Percentiles rank a stretch among this genome's conserved stretches.
Evolutionary conservation across 2,888 invertebrate species (phyloP).

Genomic region (Oegoconia quadripuncta): DNA sequence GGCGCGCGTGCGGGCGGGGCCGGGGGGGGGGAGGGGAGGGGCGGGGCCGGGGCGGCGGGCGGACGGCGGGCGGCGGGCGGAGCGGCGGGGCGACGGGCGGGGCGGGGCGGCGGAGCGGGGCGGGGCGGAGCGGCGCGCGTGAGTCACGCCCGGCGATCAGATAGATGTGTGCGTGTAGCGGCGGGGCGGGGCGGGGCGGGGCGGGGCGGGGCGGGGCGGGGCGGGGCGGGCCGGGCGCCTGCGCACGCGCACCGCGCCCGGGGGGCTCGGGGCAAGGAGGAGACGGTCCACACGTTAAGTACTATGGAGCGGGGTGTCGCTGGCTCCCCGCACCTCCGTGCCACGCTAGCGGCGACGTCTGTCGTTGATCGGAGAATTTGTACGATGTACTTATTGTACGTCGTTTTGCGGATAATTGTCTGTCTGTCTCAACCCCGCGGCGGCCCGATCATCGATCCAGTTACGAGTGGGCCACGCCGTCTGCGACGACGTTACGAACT

Average conservation of each 20-base stretch:
- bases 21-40: not conserved
- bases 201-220: too few species aligned
- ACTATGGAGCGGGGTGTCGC: not conserved
- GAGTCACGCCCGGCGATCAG: not conserved
- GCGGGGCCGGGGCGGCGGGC: not conserved
- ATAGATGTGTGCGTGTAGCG: too few species aligned
- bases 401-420: too few species aligned
- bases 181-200: too few species aligned
- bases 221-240: too few species aligned
- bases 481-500: too few species aligned
- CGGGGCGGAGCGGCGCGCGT: constrained; percentile 4
- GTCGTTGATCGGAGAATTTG: not conserved
- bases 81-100: not conserved
- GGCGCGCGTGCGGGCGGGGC: constrained; percentile 25
- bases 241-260: too few species aligned
- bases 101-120: not conserved
- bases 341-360: not conserved
- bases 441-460: too few species aligned
- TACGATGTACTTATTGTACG: not conserved
- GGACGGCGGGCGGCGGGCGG: not conserved
- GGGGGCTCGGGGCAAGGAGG: too few species aligned
- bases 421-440: too few species aligned
- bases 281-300: too few species aligned
- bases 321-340: not conserved
- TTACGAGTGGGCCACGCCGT: not conserved